Percentiles rank a stretch among this genome's conserved stretches.
Evolutionary conservation across 64 coral and sea anemone species (phyloP).

Genomic region (Trachythela sp.): DNA sequence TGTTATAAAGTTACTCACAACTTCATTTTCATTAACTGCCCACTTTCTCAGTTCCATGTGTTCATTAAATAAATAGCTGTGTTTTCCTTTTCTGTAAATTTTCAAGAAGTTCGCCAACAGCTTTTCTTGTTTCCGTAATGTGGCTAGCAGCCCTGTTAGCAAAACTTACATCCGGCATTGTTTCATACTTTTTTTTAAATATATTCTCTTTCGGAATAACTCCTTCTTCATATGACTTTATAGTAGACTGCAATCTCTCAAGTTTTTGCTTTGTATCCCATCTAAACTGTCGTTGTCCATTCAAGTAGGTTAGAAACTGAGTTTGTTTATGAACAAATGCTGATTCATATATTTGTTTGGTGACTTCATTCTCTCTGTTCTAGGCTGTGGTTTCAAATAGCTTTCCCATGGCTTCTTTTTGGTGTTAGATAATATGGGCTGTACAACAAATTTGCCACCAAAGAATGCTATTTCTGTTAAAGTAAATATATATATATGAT

Average conservation of each 20-base stretch:
- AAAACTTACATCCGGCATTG: conserved; percentile 50
- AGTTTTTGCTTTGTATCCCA: conserved; percentile 42
- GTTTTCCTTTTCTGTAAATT: conserved; percentile 34
- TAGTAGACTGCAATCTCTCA: conserved; percentile 16
- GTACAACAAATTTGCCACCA: background rate
- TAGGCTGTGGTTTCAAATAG: background rate
- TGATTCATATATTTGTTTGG: conserved; percentile 34
- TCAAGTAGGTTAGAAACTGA: conserved; percentile 25
- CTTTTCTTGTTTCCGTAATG: conserved; percentile 29
- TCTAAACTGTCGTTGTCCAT: conserved; percentile 33
- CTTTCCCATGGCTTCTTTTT: background rate
- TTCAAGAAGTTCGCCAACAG: conserved; percentile 25
- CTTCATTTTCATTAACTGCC: conserved; percentile 24
- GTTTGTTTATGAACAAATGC: conserved; percentile 34
- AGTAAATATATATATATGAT: too few species aligned
- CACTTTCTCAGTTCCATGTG: conserved; percentile 48
- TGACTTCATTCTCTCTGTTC: background rate
- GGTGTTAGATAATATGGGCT: too few species aligned
- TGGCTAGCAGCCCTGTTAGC: conserved; percentile 38
- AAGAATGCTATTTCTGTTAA: background rate
- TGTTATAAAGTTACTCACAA: background rate
- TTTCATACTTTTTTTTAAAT: conserved; percentile 12
- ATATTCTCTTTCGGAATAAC: conserved; percentile 34
- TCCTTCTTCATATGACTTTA: conserved; percentile 16
- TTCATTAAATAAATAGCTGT: conserved; percentile 30